Percentiles rank a stretch among this genome's conserved stretches.
These are phyloP conservation scores for Proctacanthus coquilletti DNA, from an alignment of 1,140 invertebrate species.

Conservation along the genomic window DNA sequence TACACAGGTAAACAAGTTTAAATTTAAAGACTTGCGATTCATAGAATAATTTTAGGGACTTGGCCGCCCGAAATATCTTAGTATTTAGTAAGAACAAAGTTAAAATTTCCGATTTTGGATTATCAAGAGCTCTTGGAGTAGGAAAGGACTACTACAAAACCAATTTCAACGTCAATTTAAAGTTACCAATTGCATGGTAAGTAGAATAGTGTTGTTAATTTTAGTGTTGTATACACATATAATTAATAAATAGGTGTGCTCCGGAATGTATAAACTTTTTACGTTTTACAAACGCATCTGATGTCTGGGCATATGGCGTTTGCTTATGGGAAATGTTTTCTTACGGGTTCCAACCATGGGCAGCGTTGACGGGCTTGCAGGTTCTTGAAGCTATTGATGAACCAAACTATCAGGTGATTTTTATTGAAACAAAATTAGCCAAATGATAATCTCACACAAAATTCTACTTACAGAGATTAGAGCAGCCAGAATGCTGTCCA, in stretches of 20 bases:
- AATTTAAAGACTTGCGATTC: too few relatives aligned
- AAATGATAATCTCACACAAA: not conserved
- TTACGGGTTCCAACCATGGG: conserved; percentile 96
- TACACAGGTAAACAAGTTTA: conserved; percentile 74
- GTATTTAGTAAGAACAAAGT: conserved; percentile 93
- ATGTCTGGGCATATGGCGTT: conserved; percentile 96
- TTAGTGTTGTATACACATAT: conserved; percentile 5
- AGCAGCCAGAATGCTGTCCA: conserved; percentile 89
- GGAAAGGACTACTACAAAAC: conserved; percentile 99
- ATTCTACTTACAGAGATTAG: conserved; percentile 60
- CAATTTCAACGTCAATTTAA: conserved; percentile 95
- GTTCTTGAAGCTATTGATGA: conserved; percentile 92
- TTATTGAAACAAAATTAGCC: conserved; percentile 3
- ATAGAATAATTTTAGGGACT: conserved; percentile 62
- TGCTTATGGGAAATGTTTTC: conserved; percentile 99
- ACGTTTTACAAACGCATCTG: conserved; percentile 87
- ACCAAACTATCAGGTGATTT: conserved; percentile 57
- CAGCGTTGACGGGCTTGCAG: conserved; percentile 85
- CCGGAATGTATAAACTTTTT: conserved; percentile 95
- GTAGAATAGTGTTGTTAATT: conserved; percentile 14
- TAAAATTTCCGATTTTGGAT: conserved; percentile 95
- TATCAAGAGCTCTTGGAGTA: conserved; percentile 88
- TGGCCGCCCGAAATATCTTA: conserved; percentile 88
- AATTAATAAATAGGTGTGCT: conserved; percentile 54
- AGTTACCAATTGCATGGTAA: conserved; percentile 94